These are phyloP conservation scores for Heliconius charithonia DNA, from an alignment of 2,888 invertebrate genomes.

Conservation along the genomic window DNA sequence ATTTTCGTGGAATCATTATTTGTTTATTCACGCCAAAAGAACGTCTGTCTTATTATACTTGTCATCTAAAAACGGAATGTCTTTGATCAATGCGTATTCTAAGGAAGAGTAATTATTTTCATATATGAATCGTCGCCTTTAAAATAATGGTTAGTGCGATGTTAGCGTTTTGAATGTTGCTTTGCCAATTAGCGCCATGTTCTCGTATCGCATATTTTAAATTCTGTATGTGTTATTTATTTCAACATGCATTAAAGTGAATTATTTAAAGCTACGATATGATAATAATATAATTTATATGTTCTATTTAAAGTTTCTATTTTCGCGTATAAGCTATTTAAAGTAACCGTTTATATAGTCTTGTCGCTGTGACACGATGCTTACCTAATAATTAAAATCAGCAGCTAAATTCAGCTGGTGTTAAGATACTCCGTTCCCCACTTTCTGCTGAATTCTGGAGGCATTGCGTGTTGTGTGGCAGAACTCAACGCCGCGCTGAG, in stretches of 20 bases:
- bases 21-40: slow-evolving; percentile 45
- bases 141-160: slow-evolving; percentile 39
- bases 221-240: not conserved
- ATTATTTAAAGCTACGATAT: not conserved
- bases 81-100: slow-evolving; percentile 54
- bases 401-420: no score
- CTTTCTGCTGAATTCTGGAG: no score
- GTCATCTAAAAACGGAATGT: slow-evolving; percentile 52
- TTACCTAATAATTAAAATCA: no score
- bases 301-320: not conserved
- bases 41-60: slow-evolving; percentile 45
- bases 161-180: slow-evolving; percentile 17
- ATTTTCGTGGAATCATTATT: slow-evolving; percentile 40
- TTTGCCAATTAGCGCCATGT: slow-evolving; percentile 34
- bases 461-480: no score
- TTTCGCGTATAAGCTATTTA: not conserved
- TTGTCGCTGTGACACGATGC: slow-evolving; percentile 24
- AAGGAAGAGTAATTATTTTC: slow-evolving; percentile 51
- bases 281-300: not conserved
- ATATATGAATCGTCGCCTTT: slow-evolving; percentile 47
- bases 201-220: slow-evolving; percentile 15
- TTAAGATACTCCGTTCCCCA: no score
- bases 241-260: not conserved
- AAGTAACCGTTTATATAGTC: slow-evolving; percentile 24
- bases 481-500: no score